phyloP scores from a whole-genome alignment of 2,797 vertebrate species.

The Characodon lateralis region DNA sequence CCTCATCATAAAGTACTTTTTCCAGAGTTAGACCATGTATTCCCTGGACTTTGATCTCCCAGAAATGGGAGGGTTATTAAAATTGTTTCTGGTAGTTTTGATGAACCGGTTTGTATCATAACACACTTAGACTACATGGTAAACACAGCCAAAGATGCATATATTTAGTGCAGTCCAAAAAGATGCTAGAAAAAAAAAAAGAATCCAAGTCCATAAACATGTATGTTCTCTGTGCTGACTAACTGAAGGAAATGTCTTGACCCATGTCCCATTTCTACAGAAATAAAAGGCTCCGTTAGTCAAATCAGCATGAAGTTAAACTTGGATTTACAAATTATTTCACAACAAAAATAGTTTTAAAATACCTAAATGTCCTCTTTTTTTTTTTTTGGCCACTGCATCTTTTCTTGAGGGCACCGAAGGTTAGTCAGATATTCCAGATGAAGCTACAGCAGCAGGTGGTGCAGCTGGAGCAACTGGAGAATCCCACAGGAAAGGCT shows the following conservation, averaged over 20 bases:
- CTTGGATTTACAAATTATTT: background rate
- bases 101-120: too few species aligned
- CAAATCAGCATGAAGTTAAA: background rate
- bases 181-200: background rate
- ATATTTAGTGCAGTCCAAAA: background rate
- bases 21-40: too few species aligned
- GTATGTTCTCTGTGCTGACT: background rate
- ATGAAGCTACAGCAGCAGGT: too few species aligned
- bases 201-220: background rate
- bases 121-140: too few species aligned
- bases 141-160: too few species aligned
- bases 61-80: too few species aligned
- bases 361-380: background rate
- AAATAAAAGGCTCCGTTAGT: background rate
- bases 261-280: too few species aligned
- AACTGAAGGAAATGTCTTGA: too few species aligned
- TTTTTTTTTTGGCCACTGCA: background rate
- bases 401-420: background rate
- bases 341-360: background rate
- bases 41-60: too few species aligned
- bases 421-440: background rate
- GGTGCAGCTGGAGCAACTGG: too few species aligned
- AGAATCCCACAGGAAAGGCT: too few species aligned
- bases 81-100: too few species aligned
- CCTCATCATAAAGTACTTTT: background rate